phyloP scores from a whole-genome alignment of 2,888 invertebrate genomes.

The Stratiomys singularior region DNA sequence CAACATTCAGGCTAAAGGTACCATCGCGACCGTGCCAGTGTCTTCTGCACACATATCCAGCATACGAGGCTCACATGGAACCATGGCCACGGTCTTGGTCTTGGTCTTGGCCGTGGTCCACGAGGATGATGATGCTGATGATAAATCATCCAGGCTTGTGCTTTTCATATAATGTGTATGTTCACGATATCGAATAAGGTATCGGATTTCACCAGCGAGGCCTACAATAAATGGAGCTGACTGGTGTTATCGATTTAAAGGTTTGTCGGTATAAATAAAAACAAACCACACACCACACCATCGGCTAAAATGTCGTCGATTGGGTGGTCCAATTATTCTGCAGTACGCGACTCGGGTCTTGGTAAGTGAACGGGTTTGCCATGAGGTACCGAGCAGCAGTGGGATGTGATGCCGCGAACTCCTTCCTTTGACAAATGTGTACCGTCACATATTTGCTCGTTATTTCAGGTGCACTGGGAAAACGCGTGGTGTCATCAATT shows the following conservation, averaged over 20 bases:
- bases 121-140: neutral
- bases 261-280: conserved; percentile 31
- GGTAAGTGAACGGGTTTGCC: neutral
- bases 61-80: neutral
- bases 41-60: neutral
- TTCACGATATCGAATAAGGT: conserved; percentile 17
- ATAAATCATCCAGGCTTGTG: conserved; percentile 31
- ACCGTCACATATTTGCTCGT: neutral
- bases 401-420: neutral
- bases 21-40: neutral
- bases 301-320: conserved; percentile 28
- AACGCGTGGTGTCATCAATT: conserved; percentile 40
- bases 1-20: neutral
- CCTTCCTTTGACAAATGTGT: neutral
- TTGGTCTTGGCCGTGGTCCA: conserved; percentile 33
- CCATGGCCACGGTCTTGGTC: conserved; percentile 5
- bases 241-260: conserved; percentile 39
- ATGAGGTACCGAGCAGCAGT: neutral
- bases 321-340: conserved; percentile 39
- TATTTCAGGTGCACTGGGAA: conserved; percentile 33
- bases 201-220: conserved; percentile 33
- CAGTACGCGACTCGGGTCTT: neutral
- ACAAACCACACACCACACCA: conserved; percentile 34
- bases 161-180: conserved; percentile 26
- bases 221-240: conserved; percentile 30